Base-by-base conservation (phyloP, 2,113 vertebrate species). In the Vicugna pacos region DNA sequence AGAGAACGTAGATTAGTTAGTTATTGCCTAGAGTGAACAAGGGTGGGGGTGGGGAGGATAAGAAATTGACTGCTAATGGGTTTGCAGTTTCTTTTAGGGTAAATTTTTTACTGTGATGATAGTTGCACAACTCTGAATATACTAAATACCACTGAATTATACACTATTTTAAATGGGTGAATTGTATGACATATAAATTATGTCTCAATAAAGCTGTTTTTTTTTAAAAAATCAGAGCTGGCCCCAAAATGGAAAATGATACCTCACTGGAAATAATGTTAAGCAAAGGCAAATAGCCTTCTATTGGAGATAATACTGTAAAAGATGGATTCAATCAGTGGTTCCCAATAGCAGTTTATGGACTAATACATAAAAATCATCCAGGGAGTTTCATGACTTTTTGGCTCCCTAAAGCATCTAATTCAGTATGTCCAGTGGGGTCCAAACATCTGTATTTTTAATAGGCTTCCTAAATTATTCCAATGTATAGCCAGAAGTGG, bases 231-330 rank as follows among this genome's bases (percentile, higher is more conserved):
- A 82, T 42, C 56, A 70, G 67, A 77, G n/a, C 46, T 75, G 3
- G 85, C 38, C 32, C 52, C 67, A 56, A 93, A 72, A 64, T 65
- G 32, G 38, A 96, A 97, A 72, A 89, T 67, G 62, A 73, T 75
- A 56, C 60, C 28, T 95, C 72, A 64, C 24, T 52, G 35, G 58
- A 92, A 91, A 90, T 79, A 72, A 85, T 28, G 35, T 75, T 14
- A 86, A 92, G 12, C 52, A 92, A 95, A 94, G 35, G 26, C 88
- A 93, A 93, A 92, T 28, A 35, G 65, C 4, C 15, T 76, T 92
- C 28, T 54, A 24, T n/a, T 54, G 62, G 75, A 89, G 12, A 89
- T 24, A n/a, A 60, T 86, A 54, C 73, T 72, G 4, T 58, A 94
- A 81, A 89, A 87, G 67, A 87, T 67, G 32, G 46, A 81, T 69